These are phyloP conservation scores for Nipponacmea schrenckii DNA, from an alignment of 2,888 invertebrate genomes.

Conservation along the genomic window DNA sequence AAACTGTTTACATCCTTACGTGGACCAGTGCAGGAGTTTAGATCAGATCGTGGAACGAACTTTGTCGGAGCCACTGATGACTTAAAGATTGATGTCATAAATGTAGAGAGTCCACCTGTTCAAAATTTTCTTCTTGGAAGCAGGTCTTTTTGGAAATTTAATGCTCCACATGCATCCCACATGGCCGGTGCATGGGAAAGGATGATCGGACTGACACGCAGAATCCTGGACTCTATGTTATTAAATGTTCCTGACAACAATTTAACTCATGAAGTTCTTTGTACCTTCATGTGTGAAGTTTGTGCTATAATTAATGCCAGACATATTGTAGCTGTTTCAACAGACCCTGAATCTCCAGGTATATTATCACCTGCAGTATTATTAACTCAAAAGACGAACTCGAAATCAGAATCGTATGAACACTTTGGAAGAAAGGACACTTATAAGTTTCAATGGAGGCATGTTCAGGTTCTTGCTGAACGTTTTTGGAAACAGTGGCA, in stretches of 20 bases:
- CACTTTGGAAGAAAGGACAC: background rate
- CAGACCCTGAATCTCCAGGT: constrained; percentile 13
- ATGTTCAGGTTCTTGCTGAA: constrained; percentile 16
- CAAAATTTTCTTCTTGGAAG: too few relatives aligned
- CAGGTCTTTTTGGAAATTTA: constrained; percentile 31
- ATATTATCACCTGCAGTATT: constrained; percentile 10
- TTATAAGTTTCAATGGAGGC: constrained; percentile 20
- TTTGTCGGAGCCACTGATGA: too few relatives aligned
- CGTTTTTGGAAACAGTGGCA: constrained; percentile 9
- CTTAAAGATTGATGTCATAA: too few relatives aligned
- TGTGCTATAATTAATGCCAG: constrained; percentile 28
- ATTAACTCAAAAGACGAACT: constrained; percentile 16
- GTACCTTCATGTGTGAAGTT: constrained; percentile 32
- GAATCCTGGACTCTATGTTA: constrained; percentile 33
- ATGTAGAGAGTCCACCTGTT: too few relatives aligned
- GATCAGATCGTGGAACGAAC: too few relatives aligned
- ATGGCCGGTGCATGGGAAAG: constrained; percentile 33
- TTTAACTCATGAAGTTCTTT: constrained; percentile 31
- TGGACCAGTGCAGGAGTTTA: too few relatives aligned
- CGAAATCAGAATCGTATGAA: background rate
- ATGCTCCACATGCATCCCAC: constrained; percentile 32
- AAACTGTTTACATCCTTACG: constrained; percentile 28
- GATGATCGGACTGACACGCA: constrained; percentile 27
- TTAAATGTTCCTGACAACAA: constrained; percentile 5
- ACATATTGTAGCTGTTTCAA: constrained; percentile 14